phyloP scores from a whole-genome alignment of 1,140 invertebrate genomes.

The Lamellibrachia luymesi region DNA sequence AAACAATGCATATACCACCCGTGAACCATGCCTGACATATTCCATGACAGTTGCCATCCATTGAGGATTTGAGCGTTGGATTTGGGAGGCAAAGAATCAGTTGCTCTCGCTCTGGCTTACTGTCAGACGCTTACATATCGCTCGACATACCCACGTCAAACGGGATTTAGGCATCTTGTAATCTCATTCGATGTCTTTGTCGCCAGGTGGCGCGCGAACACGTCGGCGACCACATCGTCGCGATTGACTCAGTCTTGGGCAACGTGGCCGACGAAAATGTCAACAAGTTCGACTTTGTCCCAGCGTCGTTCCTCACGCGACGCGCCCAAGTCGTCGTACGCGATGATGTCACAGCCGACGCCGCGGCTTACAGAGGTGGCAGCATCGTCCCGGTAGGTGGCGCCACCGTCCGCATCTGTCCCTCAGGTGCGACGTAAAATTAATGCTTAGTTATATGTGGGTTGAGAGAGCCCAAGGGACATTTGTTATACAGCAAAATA shows the following conservation, averaged over 20 bases:
- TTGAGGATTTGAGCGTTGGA: too few species aligned
- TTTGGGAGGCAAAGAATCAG: too few species aligned
- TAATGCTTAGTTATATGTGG: too few species aligned
- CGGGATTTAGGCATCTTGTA: neutral
- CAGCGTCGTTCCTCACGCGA: neutral
- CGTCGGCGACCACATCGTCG: neutral
- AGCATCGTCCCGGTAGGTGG: slow-evolving; percentile 2
- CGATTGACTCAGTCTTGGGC: neutral
- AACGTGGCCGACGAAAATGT: neutral
- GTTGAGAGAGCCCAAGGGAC: too few species aligned
- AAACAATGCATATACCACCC: too few species aligned
- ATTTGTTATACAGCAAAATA: too few species aligned
- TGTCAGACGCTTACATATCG: neutral
- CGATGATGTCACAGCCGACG: neutral
- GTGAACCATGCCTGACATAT: too few species aligned
- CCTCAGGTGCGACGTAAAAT: too few species aligned
- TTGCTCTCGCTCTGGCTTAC: too few species aligned
- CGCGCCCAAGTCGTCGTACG: neutral
- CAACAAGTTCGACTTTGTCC: slow-evolving; percentile 5
- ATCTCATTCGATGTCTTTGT: neutral
- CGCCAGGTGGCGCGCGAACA: neutral
- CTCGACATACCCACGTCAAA: neutral
- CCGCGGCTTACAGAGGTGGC: neutral
- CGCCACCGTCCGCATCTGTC: too few species aligned
- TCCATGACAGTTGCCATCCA: too few species aligned